A percentile compares a stretch with the other conserved stretches of the same genome.
Evolutionary conservation across 2,797 vertebrate species (phyloP).

Genomic region (Distichodus sexfasciatus): DNA sequence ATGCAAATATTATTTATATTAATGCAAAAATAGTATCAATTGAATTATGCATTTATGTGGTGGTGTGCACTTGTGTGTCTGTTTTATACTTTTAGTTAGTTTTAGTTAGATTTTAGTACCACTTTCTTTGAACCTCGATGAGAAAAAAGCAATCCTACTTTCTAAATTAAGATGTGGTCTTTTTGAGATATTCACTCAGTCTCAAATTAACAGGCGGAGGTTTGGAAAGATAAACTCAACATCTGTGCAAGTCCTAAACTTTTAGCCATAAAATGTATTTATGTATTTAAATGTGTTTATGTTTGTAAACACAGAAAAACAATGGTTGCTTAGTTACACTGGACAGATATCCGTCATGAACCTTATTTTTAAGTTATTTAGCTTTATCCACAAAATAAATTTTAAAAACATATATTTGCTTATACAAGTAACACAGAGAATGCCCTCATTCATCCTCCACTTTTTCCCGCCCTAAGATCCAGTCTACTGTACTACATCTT

Average conservation of each 20-base stretch:
- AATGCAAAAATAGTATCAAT: neutral
- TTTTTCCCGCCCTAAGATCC: neutral
- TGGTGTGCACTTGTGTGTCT: too few species aligned
- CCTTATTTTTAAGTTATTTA: too few species aligned
- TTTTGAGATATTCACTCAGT: neutral
- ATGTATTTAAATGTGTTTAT: neutral
- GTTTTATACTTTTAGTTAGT: neutral
- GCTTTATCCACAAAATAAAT: too few species aligned
- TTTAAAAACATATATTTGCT: neutral
- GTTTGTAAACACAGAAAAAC: neutral
- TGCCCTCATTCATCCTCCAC: neutral
- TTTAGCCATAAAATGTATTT: neutral
- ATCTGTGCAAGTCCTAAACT: neutral
- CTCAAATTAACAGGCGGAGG: neutral
- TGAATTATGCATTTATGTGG: too few species aligned
- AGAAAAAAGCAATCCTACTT: neutral
- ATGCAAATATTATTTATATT: neutral
- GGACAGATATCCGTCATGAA: neutral
- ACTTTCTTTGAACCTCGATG: neutral
- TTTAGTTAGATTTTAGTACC: neutral
- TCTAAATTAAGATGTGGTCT: neutral
- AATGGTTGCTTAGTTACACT: neutral
- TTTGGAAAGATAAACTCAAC: neutral
- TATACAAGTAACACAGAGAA: neutral
- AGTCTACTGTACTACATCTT: conserved; percentile 8